Evolutionary conservation across 1,140 invertebrate species (phyloP), one percentile per base, ranked within the genome.

Genomic region (Tribolium castaneum): DNA sequence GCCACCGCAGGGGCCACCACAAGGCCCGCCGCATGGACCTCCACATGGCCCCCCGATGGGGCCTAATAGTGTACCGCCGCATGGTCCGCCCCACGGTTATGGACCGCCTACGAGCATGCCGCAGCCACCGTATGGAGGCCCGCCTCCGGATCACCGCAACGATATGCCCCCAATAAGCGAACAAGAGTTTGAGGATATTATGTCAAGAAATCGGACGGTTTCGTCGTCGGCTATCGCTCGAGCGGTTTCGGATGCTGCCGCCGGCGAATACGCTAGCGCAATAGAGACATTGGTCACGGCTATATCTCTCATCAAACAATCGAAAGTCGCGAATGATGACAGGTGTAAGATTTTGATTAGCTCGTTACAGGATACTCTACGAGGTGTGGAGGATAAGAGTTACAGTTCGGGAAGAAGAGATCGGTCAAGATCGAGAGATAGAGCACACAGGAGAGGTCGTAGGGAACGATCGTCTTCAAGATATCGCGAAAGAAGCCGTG

Each of bases 241-340:
- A 79, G 98, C 98, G 9, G 97, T 99, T 9, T 96, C 97, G 39
- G 98, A 99, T 89, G 98, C 98, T 1, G 97, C 97, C 22, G 95
- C 96, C 74, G 97, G 97, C 9, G 98, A 99, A 88, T 99, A 97
- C 88, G 95, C 96, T 0, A 97, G 96, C 87, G 98, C 98, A 54
- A 99, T 99, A 83, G 98, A 99, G 88, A 99, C 98, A 3, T 88
- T 99, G 76, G 97, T 99, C 3, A 99, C 98, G 0, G 98, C 98
- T 1, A 99, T 99, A 81, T 99, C 97, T 3, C 89, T 99, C 13
- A 99, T 99, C 77, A 99, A 99, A 88, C 97, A 99, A 89, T 99
- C 98, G 13, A 99, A 99, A 89, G 96, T 98, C 74, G 96, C 98
- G 0, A 94, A 96, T 84, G 98, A 99, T 88, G 98, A 99, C 86